Evolutionary conservation across 2,797 vertebrate species (phyloP).

Genomic region (Leontocebus nigricollis): DNA sequence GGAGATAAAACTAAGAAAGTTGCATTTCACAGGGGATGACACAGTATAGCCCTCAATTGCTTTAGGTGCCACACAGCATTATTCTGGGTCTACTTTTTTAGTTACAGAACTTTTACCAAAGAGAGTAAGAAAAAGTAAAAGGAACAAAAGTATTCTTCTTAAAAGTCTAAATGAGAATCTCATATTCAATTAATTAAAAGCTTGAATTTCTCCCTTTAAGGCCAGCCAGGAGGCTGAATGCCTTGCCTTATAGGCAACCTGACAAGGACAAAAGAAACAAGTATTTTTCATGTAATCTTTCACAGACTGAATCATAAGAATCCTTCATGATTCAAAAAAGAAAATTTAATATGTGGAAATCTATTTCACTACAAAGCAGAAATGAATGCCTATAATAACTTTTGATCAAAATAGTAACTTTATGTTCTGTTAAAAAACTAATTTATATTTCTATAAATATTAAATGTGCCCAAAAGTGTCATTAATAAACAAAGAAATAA

Average conservation of each 20-base stretch:
- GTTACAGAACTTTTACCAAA: neutral
- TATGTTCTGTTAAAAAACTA: constrained; percentile 45
- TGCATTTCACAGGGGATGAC: neutral
- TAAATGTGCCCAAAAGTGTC: constrained; percentile 13
- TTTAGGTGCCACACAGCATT: neutral
- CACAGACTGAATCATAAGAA: neutral
- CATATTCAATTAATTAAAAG: constrained; percentile 6
- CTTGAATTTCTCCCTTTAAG: neutral
- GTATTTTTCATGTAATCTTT: neutral
- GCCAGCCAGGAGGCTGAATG: neutral
- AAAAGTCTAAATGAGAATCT: neutral
- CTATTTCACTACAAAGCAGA: neutral
- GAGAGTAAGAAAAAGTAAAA: neutral
- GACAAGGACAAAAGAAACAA: neutral
- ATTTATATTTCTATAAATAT: constrained; percentile 39
- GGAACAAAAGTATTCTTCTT: neutral
- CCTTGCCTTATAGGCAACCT: neutral
- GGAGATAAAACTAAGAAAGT: neutral
- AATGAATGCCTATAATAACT: neutral
- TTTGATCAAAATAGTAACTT: constrained; percentile 38
- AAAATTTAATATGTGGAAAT: neutral
- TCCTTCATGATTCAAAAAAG: neutral
- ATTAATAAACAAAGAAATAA: constrained; percentile 33
- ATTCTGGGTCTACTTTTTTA: neutral
- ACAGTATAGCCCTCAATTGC: neutral